Conservation (phyloP, 2,797 vertebrate species). For the Ispidina lecontei region DNA sequence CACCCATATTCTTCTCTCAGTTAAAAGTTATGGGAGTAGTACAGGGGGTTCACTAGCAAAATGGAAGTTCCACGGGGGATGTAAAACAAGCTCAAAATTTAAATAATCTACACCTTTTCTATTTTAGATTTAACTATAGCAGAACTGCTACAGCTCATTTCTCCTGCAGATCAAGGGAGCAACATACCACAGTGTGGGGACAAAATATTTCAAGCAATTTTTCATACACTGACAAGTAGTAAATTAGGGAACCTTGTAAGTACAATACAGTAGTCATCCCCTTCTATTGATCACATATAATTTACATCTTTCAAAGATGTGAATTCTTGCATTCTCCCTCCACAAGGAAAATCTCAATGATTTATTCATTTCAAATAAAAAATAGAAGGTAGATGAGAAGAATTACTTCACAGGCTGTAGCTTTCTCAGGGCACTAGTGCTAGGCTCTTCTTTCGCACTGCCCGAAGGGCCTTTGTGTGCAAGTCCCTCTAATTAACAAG, state of each 20-base stretch:
- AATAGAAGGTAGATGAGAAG: conserved; percentile 98
- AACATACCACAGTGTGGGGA: conserved; percentile 49
- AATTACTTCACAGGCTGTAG: conserved; percentile 94
- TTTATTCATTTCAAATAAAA: conserved; percentile 99
- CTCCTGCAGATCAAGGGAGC: conserved; percentile 70
- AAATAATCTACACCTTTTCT: conserved; percentile 72
- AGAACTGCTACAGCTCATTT: conserved; percentile 14
- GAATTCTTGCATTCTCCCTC: conserved; percentile 94
- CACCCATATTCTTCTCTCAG: background rate
- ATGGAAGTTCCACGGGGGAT: conserved; percentile 43
- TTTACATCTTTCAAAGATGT: conserved; percentile 96
- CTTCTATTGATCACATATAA: conserved; percentile 96
- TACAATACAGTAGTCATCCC: conserved; percentile 85
- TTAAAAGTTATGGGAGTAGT: background rate
- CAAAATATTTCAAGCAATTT: conserved; percentile 74
- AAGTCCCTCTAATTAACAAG: conserved; percentile 99
- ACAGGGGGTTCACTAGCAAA: conserved; percentile 9
- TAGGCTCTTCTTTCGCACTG: conserved; percentile 85
- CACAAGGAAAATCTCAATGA: conserved; percentile 94
- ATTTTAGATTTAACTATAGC: conserved; percentile 53
- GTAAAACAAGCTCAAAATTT: conserved; percentile 63
- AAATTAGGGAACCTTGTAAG: conserved; percentile 83
- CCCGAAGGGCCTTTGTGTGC: conserved; percentile 91
- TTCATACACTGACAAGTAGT: conserved; percentile 76
- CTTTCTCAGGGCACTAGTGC: conserved; percentile 92